These are phyloP conservation scores for Acanthornis magna DNA, from an alignment of 2,797 vertebrate species.

Conservation along the genomic window DNA sequence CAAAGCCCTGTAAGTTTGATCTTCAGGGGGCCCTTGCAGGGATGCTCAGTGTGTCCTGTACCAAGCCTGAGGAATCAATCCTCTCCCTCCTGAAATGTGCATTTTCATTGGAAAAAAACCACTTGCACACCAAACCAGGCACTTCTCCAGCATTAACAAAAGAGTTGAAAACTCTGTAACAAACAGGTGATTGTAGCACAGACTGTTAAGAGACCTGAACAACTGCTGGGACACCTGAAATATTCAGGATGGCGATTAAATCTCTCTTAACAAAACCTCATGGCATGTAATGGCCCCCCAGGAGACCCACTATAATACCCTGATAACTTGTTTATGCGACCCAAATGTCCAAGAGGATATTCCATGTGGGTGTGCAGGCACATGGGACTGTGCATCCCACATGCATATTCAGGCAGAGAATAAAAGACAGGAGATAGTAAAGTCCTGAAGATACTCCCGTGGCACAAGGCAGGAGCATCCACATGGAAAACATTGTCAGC, in stretches of 20 bases:
- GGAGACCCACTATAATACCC: neutral
- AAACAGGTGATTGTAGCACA: neutral
- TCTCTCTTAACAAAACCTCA: neutral
- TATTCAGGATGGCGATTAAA: neutral
- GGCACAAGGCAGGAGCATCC: neutral
- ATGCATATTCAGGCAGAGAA: neutral
- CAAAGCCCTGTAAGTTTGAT: neutral
- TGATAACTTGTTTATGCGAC: neutral
- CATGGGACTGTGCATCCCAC: neutral
- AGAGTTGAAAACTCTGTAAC: neutral
- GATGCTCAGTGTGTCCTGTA: neutral
- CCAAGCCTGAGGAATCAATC: neutral
- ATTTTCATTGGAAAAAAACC: neutral
- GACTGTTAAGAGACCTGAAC: neutral
- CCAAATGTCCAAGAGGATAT: neutral
- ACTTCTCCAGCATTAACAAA: neutral
- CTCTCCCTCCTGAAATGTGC: neutral
- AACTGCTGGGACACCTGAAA: neutral
- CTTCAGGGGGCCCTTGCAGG: neutral
- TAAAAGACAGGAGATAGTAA: neutral
- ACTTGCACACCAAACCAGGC: neutral
- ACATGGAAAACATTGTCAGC: neutral
- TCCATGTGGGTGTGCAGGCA: neutral
- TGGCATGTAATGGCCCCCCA: neutral
- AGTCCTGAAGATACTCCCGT: rapidly evolving